Evolutionary conservation across 1,140 invertebrate genomes (phyloP).

Genomic region (Aphelenchoides besseyi): DNA sequence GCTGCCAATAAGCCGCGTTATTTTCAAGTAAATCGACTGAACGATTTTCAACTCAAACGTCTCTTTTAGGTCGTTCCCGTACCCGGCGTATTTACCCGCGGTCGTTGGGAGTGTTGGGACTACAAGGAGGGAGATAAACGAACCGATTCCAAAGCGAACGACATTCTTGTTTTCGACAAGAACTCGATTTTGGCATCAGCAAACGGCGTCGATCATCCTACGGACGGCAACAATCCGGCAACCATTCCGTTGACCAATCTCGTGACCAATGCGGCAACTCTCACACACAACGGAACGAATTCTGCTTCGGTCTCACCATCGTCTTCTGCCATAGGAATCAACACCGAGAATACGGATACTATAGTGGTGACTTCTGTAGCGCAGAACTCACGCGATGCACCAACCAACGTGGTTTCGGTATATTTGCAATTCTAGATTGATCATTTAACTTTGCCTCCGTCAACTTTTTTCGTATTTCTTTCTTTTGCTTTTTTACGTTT

Average conservation of each 20-base stretch:
- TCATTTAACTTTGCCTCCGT: too few relatives aligned
- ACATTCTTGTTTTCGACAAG: background rate
- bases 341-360: background rate
- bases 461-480: too few relatives aligned
- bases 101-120: slow-evolving; percentile 28
- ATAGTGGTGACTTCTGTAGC: background rate
- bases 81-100: slow-evolving; percentile 25
- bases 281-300: background rate
- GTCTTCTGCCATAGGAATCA: background rate
- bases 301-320: background rate
- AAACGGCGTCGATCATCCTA: background rate
- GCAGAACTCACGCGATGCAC: background rate
- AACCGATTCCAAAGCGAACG: background rate
- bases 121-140: background rate
- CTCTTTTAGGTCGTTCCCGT: slow-evolving; percentile 27
- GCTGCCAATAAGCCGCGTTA: slow-evolving; percentile 3
- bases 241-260: background rate
- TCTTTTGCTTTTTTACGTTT: background rate
- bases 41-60: background rate
- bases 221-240: background rate
- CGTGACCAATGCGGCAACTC: background rate
- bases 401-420: background rate
- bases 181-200: background rate
- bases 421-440: background rate
- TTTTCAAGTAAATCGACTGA: slow-evolving; percentile 4